Conservation (phyloP, 2,888 invertebrate genomes). For the Augiades crinisus region DNA sequence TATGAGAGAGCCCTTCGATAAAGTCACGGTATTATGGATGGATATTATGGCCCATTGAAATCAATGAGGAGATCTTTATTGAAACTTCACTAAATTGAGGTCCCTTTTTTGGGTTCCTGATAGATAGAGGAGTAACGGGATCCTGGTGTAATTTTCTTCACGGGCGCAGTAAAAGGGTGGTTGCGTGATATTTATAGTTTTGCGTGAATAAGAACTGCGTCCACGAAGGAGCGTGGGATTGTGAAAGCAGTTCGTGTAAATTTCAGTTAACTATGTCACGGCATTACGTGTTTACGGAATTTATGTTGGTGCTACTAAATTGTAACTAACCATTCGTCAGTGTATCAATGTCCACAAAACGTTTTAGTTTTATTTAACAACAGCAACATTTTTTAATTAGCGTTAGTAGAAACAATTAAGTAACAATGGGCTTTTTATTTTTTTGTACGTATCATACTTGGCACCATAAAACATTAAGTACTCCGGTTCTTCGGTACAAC, state of each 20-base stretch:
- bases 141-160: slow-evolving; percentile 13
- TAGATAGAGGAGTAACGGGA: slow-evolving; percentile 17
- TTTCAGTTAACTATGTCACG: not conserved
- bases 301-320: too few relatives aligned
- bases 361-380: too few relatives aligned
- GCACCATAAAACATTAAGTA: too few relatives aligned
- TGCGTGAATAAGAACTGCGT: not conserved
- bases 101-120: slow-evolving; percentile 27
- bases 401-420: too few relatives aligned
- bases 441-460: too few relatives aligned
- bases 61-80: slow-evolving; percentile 64
- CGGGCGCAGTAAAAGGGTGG: slow-evolving; percentile 1
- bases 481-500: too few relatives aligned
- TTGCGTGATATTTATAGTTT: slow-evolving; percentile 16
- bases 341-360: too few relatives aligned
- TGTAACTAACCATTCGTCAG: too few relatives aligned
- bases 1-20: slow-evolving; percentile 55
- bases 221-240: not conserved
- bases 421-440: too few relatives aligned
- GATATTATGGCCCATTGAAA: slow-evolving; percentile 63
- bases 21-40: slow-evolving; percentile 48
- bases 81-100: slow-evolving; percentile 58
- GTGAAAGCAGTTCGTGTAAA: not conserved
- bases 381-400: too few relatives aligned
- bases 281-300: not conserved